Base-by-base conservation (phyloP, 2,797 vertebrate genomes). In the Tinamus major region DNA sequence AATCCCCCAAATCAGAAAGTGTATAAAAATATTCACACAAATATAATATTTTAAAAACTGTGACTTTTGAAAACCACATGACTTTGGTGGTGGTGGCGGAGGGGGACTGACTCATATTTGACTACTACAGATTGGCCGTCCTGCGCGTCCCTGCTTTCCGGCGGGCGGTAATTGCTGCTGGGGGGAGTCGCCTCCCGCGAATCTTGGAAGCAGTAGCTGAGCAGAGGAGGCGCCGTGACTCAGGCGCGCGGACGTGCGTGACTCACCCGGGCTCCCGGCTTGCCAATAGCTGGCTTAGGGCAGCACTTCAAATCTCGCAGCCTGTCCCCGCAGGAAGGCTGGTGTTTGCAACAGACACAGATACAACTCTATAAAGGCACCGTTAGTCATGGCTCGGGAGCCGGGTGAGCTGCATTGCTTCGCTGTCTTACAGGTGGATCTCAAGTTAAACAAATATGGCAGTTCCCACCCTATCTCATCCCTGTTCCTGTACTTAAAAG, bases 151-250 rank as follows among this genome's bases (percentile, higher is more conserved):
- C 85, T 46, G 76, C 18, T 81, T 91, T 80, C 92, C 13, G 11
- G 87, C 79, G 3, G 74, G 70, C 0, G 41, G 11, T 69, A 67
- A 87, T 86, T 37, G 3, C 69, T n/a, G 87, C 0, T 31, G 27
- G 68, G 64, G 85, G n/a, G 87, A 74, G 79, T 83, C 0, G 79
- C 92, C 82, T 92, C 94, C 89, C 91, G 49, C 69, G 4, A 18
- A 41, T 80, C 44, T 9, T 71, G 94, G 92, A 82, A 76, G 29
- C 33, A 24, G 91, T 64, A 59, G 82, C 70, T 4, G 91, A 94
- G 96, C 92, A 88, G 92, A 79, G 94, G 93, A 92, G 91, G 26
- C 49, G 62, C 91, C 20, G 85, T 96, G 96, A 94, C 90, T 96
- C 96, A 95, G 84, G 1, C 27, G 3, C 9, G 79, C 64, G 81